phyloP scores from a whole-genome alignment of 2,113 vertebrate species.

The Mionectes macconnelli region DNA sequence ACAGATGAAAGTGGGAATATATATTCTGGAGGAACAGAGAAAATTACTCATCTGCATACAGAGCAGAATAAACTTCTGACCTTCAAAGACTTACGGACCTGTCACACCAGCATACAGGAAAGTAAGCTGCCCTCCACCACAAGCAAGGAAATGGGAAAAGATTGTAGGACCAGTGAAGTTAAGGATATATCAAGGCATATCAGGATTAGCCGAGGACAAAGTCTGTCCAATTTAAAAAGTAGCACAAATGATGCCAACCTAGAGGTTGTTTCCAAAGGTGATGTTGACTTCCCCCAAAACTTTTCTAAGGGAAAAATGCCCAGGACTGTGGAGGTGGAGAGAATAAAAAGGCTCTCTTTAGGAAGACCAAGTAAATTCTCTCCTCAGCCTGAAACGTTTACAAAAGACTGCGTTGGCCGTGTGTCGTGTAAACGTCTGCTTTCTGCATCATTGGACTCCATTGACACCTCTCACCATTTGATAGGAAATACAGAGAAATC shows the following conservation, averaged over 20 bases:
- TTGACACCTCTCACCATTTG: not conserved
- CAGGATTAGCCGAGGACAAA: slow-evolving; percentile 50
- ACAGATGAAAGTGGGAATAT: slow-evolving; percentile 54
- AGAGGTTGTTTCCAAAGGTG: slow-evolving; percentile 50
- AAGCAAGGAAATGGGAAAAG: slow-evolving; percentile 33
- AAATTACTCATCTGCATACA: not conserved
- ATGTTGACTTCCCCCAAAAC: slow-evolving; percentile 41
- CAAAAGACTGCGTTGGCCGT: slow-evolving; percentile 6
- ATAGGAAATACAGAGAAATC: slow-evolving; percentile 33
- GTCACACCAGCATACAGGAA: slow-evolving; percentile 33
- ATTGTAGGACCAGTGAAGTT: not conserved
- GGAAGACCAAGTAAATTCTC: slow-evolving; percentile 58
- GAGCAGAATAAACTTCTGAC: slow-evolving; percentile 51
- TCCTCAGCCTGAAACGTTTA: slow-evolving; percentile 25
- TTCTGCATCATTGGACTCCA: slow-evolving; percentile 25
- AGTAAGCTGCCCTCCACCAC: slow-evolving; percentile 17
- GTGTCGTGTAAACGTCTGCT: slow-evolving; percentile 29
- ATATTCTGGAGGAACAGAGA: slow-evolving; percentile 20
- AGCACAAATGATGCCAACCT: slow-evolving; percentile 47
- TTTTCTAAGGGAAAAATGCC: slow-evolving; percentile 66
- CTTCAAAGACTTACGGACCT: slow-evolving; percentile 35
- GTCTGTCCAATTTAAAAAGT: slow-evolving; percentile 63
- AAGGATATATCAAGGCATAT: slow-evolving; percentile 28
- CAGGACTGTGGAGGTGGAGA: slow-evolving; percentile 68
- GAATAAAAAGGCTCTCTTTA: slow-evolving; percentile 71